Base-by-base conservation (phyloP, 2,113 vertebrate genomes). In the Lepidothrix coronata region DNA sequence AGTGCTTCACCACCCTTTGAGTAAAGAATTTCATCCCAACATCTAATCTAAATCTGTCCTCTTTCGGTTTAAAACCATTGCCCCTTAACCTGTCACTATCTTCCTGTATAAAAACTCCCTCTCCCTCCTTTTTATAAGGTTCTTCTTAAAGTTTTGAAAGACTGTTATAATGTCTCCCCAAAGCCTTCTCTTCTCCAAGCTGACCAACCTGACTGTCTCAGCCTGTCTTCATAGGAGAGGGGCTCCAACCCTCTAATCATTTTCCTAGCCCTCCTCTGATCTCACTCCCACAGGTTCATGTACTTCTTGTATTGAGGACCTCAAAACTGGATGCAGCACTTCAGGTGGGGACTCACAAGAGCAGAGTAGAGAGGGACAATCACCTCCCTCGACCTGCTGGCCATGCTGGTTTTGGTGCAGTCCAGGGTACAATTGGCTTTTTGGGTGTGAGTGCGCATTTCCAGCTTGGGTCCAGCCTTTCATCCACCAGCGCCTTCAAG, bases 331-430 rank as follows among this genome's bases (percentile, higher is more conserved):
- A 43, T 44, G 14, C 9, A 58, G 44, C 33, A 11, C 12, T 62
- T 3, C 37, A 58, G 12, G 10, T 27, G 21, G 11, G 5, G 6
- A 43, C 30, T 14, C 30, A 73, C 5, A 13, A 57, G 21, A 7
- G 9, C 14, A 51, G 35, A 58, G 21, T 0, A 49, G 43, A 73
- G 23, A 7, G 1, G 5, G 7, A 51, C 14, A 43, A 51, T 81
- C 37, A 2, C 1, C 52, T 57, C 11, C 5, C 27, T 31, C 3
- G 5, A 5, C 35, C 12, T 65, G 3, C 31, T 66, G 27, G 0
- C 22, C 27, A 23, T 0, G 0, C 51, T 66, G 9, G 31, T 37
- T 44, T 51, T 4, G 11, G 31, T 31, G 17, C 30, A 57, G 30
- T 11, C 21, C 35, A 58, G 59, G 22, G 19, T 8, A 33, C 2